Evolutionary conservation across 2,113 vertebrate species (phyloP).

Genomic region (Bubo bubo): DNA sequence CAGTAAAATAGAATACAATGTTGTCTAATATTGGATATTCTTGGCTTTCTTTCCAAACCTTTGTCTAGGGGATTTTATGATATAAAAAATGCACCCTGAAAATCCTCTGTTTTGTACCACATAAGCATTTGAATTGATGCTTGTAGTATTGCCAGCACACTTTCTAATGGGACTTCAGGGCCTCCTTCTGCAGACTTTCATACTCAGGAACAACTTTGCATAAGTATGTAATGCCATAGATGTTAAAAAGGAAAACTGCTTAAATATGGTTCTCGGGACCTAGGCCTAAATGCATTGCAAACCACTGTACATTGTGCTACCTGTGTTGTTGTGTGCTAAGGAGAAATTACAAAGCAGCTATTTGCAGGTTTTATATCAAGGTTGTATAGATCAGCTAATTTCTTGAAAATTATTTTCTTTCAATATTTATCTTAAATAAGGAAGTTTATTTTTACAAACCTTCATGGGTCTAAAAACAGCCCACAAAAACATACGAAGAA

Average conservation of each 20-base stretch:
- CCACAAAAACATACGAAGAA: not conserved
- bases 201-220: not conserved
- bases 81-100: not conserved
- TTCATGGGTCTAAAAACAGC: not conserved
- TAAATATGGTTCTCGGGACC: not conserved
- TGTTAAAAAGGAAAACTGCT: not conserved
- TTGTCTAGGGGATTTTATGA: not conserved
- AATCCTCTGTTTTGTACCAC: not conserved
- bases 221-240: not conserved
- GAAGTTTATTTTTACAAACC: not conserved
- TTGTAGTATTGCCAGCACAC: not conserved
- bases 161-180: not conserved
- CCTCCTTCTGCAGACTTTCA: not conserved
- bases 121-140: not conserved
- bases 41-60: not conserved
- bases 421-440: not conserved
- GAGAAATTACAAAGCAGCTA: not conserved
- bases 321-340: not conserved
- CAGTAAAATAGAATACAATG: not conserved
- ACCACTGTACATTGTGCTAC: not conserved
- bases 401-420: not conserved
- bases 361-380: not conserved
- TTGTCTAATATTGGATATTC: not conserved
- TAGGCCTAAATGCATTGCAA: not conserved
- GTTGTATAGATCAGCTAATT: not conserved